Conservation (phyloP, 64 coral and sea anemone genomes). For the Actinia equina region DNA sequence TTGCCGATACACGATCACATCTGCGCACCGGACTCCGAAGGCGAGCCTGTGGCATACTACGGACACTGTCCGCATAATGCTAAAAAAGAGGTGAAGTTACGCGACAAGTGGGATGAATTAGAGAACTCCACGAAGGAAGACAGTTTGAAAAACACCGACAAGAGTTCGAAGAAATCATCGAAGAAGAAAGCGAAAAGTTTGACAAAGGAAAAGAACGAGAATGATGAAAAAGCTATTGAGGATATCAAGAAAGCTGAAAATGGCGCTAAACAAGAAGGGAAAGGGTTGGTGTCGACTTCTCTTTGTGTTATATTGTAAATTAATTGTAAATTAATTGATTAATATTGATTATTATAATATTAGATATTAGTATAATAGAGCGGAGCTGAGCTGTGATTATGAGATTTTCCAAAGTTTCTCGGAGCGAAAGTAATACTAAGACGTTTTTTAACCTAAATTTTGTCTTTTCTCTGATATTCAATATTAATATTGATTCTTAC, state of each 20-base stretch:
- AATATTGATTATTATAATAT: too few species aligned
- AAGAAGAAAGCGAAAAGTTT: not conserved
- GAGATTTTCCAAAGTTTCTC: too few species aligned
- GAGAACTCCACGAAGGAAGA: not conserved
- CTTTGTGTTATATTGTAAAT: not conserved
- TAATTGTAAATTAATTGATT: too few species aligned
- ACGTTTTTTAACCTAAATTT: too few species aligned
- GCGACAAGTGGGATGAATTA: conserved; percentile 27
- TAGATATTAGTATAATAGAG: too few species aligned
- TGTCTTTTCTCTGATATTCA: too few species aligned
- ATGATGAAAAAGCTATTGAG: not conserved
- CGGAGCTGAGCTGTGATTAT: too few species aligned
- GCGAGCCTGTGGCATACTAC: conserved; percentile 46
- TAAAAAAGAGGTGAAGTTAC: not conserved
- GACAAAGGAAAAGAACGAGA: not conserved
- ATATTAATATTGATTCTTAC: too few species aligned
- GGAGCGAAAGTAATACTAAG: too few species aligned
- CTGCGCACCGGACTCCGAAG: conserved; percentile 16
- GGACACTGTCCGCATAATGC: conserved; percentile 50
- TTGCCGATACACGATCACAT: conserved; percentile 7
- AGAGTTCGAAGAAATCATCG: not conserved
- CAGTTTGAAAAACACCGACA: not conserved
- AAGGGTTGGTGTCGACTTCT: not conserved
- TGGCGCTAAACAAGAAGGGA: not conserved
- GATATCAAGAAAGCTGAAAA: not conserved